phyloP scores from a whole-genome alignment of 2,797 vertebrate species.

The Toxotes lorentzi region DNA sequence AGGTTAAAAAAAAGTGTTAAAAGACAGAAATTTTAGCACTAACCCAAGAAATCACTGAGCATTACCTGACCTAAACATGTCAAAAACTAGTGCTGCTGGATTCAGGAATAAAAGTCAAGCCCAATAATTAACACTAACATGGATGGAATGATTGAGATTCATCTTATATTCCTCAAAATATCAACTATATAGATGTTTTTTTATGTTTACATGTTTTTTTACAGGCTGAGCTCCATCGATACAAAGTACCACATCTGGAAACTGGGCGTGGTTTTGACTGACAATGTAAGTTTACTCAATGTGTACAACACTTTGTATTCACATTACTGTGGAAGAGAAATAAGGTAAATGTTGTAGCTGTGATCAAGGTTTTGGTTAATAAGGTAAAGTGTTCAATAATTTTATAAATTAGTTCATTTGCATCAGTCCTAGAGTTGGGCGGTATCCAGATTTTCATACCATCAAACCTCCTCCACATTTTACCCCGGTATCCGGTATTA shows the following conservation, averaged over 20 bases:
- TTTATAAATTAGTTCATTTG: too few relatives aligned
- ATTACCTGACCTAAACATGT: background rate
- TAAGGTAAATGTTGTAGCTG: background rate
- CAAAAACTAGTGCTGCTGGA: too few relatives aligned
- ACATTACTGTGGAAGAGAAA: background rate
- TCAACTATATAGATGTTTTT: background rate
- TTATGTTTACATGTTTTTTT: background rate
- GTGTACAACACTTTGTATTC: background rate
- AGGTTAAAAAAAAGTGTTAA: background rate
- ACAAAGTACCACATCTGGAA: slow-evolving; percentile 99
- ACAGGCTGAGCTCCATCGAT: slow-evolving; percentile 97
- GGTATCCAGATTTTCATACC: too few relatives aligned
- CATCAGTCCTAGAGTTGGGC: too few relatives aligned
- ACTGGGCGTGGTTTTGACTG: slow-evolving; percentile 96
- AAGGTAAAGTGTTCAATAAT: background rate
- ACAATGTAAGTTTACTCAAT: slow-evolving; percentile 91
- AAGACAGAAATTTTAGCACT: background rate
- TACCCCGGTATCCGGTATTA: too few relatives aligned
- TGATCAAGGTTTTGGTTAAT: background rate
- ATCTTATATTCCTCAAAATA: background rate
- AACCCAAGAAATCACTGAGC: background rate
- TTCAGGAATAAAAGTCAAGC: too few relatives aligned
- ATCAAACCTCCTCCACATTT: too few relatives aligned
- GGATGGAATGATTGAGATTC: background rate
- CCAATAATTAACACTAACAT: too few relatives aligned